phyloP scores from a whole-genome alignment of 2,888 invertebrate species.

The Rhingia campestris region DNA sequence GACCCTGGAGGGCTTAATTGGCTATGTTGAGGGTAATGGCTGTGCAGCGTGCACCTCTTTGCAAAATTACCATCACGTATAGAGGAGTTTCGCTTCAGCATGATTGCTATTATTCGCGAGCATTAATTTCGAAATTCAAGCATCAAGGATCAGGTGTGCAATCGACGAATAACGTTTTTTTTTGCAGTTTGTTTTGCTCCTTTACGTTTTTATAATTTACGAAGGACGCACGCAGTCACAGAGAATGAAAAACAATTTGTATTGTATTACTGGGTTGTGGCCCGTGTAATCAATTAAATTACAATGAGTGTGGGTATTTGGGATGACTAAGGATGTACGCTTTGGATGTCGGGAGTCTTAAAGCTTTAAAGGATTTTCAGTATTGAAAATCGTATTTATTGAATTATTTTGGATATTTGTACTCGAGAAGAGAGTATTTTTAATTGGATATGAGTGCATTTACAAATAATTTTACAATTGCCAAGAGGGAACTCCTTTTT shows the following conservation, averaged over 20 bases:
- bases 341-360: background rate
- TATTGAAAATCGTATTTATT: too few relatives aligned
- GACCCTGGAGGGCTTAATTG: slow-evolving; percentile 53
- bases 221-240: slow-evolving; percentile 16
- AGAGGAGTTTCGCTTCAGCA: slow-evolving; percentile 25
- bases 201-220: slow-evolving; percentile 4
- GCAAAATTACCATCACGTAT: slow-evolving; percentile 45
- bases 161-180: slow-evolving; percentile 35
- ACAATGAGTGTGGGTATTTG: background rate
- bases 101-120: slow-evolving; percentile 33
- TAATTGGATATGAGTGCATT: too few relatives aligned
- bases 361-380: too few relatives aligned
- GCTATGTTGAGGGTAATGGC: slow-evolving; percentile 29
- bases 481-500: too few relatives aligned
- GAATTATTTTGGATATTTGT: too few relatives aligned
- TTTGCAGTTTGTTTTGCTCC: background rate
- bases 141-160: slow-evolving; percentile 50
- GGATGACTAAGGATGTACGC: background rate
- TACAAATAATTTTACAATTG: too few relatives aligned
- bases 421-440: too few relatives aligned
- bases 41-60: slow-evolving; percentile 27
- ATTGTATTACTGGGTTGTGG: slow-evolving; percentile 7
- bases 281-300: slow-evolving; percentile 23
- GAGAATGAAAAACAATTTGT: slow-evolving; percentile 23
- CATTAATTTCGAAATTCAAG: slow-evolving; percentile 47